phyloP scores from a whole-genome alignment of 2,113 vertebrate genomes.

The Deroptyus accipitrinus region DNA sequence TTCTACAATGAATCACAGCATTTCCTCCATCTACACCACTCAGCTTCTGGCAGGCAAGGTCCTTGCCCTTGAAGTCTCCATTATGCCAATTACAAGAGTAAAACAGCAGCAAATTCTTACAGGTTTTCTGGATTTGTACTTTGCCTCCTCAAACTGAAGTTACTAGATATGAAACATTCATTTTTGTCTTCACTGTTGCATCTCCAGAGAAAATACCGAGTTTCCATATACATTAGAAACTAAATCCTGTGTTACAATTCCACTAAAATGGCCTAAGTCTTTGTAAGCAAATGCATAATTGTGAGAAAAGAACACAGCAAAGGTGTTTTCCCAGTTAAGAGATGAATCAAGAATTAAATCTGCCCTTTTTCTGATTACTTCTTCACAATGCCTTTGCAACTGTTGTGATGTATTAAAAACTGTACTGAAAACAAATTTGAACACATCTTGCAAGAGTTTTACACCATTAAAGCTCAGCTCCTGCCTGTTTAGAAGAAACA shows the following conservation, averaged over 20 bases:
- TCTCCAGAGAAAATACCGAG: rapidly evolving
- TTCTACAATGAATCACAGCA: background rate
- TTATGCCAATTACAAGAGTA: background rate
- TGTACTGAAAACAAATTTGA: background rate
- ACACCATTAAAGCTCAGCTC: background rate
- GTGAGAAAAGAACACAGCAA: background rate
- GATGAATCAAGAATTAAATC: background rate
- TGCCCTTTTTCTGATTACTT: background rate
- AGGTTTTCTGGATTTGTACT: background rate
- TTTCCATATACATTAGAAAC: background rate
- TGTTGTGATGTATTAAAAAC: background rate
- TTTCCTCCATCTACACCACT: background rate
- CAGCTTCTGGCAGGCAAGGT: background rate
- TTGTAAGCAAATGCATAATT: background rate
- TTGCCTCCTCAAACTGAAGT: background rate
- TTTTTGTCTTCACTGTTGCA: background rate
- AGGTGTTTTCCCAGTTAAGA: background rate
- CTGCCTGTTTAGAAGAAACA: background rate
- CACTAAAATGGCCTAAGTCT: background rate
- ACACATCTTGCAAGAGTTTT: background rate
- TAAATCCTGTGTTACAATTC: background rate
- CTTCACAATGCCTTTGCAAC: background rate
- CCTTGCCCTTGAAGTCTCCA: background rate
- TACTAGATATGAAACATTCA: background rate
- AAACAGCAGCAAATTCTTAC: background rate